Evolutionary conservation across 2,113 vertebrate species (phyloP).

Genomic region (Gopherus flavomarginatus): DNA sequence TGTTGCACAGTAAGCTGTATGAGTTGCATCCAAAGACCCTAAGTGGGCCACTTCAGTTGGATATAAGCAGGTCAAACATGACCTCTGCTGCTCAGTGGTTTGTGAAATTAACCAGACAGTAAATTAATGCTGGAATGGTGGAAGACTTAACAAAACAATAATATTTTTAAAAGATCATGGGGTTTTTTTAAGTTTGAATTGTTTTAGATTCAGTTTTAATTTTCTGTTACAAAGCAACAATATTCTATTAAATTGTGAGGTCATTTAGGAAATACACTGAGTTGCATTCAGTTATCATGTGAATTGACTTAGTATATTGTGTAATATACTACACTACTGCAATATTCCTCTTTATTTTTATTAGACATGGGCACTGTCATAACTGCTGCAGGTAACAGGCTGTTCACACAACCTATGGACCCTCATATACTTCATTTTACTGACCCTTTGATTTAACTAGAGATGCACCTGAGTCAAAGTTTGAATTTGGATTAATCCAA

Average conservation of each 20-base stretch:
- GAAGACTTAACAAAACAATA: slow-evolving; percentile 9
- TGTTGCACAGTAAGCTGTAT: background rate
- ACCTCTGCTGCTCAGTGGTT: background rate
- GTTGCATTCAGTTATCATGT: background rate
- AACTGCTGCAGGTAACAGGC: background rate
- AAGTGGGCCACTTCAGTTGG: rapidly evolving
- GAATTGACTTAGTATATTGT: background rate
- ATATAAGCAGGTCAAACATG: background rate
- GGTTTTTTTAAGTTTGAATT: slow-evolving; percentile 28
- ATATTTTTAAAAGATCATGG: slow-evolving; percentile 14
- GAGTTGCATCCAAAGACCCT: background rate
- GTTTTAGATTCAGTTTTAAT: slow-evolving; percentile 47
- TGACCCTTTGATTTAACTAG: background rate
- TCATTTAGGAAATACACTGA: background rate
- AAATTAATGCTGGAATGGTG: background rate
- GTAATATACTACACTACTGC: background rate
- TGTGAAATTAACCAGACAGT: background rate
- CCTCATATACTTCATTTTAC: background rate
- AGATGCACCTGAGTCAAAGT: background rate
- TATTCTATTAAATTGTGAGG: background rate
- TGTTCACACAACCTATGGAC: background rate
- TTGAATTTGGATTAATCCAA: background rate
- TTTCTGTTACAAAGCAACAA: background rate
- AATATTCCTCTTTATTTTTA: background rate
- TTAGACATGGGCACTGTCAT: background rate